Evolutionary conservation across 1,140 invertebrate genomes (phyloP), one percentile per base, ranked within the genome.

Genomic region (Philaenus spumarius): DNA sequence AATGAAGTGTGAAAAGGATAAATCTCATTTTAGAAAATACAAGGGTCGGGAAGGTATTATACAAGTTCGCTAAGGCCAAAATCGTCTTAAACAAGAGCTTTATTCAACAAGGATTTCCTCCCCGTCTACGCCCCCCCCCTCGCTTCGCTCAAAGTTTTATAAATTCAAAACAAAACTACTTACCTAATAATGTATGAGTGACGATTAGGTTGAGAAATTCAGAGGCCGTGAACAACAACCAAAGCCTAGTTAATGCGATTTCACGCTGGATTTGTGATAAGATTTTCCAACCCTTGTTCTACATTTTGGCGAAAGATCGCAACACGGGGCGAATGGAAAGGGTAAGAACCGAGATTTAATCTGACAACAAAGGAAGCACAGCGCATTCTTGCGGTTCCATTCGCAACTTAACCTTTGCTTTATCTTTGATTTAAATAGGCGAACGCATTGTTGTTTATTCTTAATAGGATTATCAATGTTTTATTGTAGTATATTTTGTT

Each of bases 1-100:
- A 61, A 61, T 61, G 54, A 61, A 61, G 60, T 61, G 60, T 61
- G 55, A 61, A n/a, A n/a, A 57, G 55, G 60, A 61, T 61, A 51
- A 61, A 61, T 57, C 60, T 46, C 60, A 56, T 57, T 57, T 47
- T 26, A 43, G 50, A 61, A 56, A 50, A 57, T 47, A 58, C 56
- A 48, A 51, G 55, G 54, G 47, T 55, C 54, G 52, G 55, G 45
- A 46, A 42, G 52, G 52, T 43, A 58, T 58, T 51, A 58, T 24
- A 19, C 54, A 40, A 51, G 46, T 58, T 58, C 56, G 26, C 56
- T 58, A 58, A 58, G 56, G 56, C 56, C 46, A 58, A 61, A 61
- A 61, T 61, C 55, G 60, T 58, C 60, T 61, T 61, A 61, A 53
- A 58, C 51, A 55, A 60, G 52, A 55, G 58, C 58, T 60, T 60